Percentiles rank a stretch among this genome's conserved stretches.
phyloP scores from a whole-genome alignment of 1,140 invertebrate species.

The Ooceraea biroi region DNA sequence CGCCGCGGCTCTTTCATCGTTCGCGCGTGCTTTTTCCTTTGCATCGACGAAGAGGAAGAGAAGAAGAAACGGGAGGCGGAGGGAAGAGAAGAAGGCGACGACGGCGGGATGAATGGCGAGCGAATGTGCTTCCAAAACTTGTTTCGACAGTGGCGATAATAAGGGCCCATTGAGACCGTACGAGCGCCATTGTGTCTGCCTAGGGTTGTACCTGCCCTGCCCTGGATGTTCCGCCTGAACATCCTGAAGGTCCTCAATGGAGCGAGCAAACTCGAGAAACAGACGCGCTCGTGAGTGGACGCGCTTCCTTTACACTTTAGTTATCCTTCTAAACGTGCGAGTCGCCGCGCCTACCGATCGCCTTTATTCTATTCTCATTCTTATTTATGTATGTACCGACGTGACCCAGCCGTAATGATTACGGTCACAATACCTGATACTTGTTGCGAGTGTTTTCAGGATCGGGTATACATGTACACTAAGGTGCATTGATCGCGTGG shows the following conservation, averaged over 20 bases:
- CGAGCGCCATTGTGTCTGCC: slow-evolving; percentile 74
- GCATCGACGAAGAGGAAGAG: slow-evolving; percentile 29
- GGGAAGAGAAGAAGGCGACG: slow-evolving; percentile 29
- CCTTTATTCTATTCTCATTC: slow-evolving; percentile 1
- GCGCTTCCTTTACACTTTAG: slow-evolving; percentile 44
- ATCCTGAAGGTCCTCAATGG: slow-evolving; percentile 79
- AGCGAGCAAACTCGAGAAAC: slow-evolving; percentile 57
- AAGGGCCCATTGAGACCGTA: slow-evolving; percentile 76
- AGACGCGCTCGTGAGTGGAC: slow-evolving; percentile 6
- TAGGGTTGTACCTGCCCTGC: slow-evolving; percentile 71
- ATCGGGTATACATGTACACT: not conserved
- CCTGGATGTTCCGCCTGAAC: slow-evolving; percentile 75
- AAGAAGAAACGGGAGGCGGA: slow-evolving; percentile 18
- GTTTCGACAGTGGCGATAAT: slow-evolving; percentile 80
- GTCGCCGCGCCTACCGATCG: not conserved
- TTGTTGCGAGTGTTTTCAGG: not conserved
- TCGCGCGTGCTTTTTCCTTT: slow-evolving; percentile 28
- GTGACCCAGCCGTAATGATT: slow-evolving; percentile 7
- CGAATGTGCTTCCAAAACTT: slow-evolving; percentile 76
- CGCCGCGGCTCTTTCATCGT: slow-evolving; percentile 65
- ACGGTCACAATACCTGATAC: not conserved
- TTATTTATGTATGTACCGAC: not conserved
- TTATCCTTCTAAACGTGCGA: slow-evolving; percentile 14
- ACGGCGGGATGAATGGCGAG: slow-evolving; percentile 67
- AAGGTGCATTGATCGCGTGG: too few species aligned